Percentiles rank a stretch among this genome's conserved stretches.
Evolutionary conservation across 2,797 vertebrate species (phyloP).

Genomic region (Notolepis coatsorum): DNA sequence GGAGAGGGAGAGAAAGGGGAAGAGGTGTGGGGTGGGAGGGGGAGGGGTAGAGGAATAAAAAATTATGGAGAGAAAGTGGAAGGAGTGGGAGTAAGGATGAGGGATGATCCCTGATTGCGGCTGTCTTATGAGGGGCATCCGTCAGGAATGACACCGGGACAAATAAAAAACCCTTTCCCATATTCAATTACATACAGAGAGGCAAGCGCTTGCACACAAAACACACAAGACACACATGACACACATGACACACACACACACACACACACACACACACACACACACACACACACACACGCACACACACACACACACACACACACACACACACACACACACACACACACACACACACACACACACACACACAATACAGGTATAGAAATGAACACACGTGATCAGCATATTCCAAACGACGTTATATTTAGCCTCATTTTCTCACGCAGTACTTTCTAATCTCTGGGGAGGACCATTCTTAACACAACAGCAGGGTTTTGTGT

Average conservation of each 20-base stretch:
- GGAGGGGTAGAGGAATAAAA: slow-evolving; percentile 57
- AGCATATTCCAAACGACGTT: slow-evolving; percentile 31
- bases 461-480: slow-evolving; percentile 51
- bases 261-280: slow-evolving; percentile 7
- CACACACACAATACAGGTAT: not conserved
- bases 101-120: slow-evolving; percentile 79
- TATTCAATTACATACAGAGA: slow-evolving; percentile 71
- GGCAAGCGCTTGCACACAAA: slow-evolving; percentile 27
- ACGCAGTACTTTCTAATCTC: slow-evolving; percentile 47
- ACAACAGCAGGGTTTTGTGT: slow-evolving; percentile 16
- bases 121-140: slow-evolving; percentile 84
- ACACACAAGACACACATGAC: no score
- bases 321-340: not conserved
- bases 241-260: slow-evolving; percentile 17
- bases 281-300: not conserved
- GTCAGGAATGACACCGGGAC: slow-evolving; percentile 77
- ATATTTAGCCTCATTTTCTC: slow-evolving; percentile 43
- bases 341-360: not conserved
- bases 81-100: slow-evolving; percentile 74
- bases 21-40: not conserved
- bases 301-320: not conserved
- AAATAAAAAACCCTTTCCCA: slow-evolving; percentile 68
- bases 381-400: slow-evolving; percentile 3
- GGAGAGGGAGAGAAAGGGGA: not conserved
- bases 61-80: slow-evolving; percentile 64